These are phyloP conservation scores for Lepus americanus DNA, from an alignment of 2,113 vertebrate species.

Conservation along the genomic window DNA sequence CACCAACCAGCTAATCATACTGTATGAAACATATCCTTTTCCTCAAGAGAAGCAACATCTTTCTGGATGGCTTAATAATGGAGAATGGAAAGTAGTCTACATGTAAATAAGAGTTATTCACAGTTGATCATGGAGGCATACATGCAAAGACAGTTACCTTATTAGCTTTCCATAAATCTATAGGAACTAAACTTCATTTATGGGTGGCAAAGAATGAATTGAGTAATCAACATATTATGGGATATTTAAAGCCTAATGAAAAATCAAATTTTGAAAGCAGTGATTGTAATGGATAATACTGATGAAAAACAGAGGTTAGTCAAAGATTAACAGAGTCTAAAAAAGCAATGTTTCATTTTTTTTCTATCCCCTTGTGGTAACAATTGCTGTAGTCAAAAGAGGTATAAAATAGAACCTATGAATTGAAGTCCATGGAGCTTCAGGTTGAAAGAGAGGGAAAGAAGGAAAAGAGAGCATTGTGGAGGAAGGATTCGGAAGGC, in stretches of 20 bases:
- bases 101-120: neutral
- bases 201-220: neutral
- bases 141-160: neutral
- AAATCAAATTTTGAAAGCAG: slow-evolving; percentile 15
- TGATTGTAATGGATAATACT: neutral
- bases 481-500: neutral
- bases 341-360: slow-evolving; percentile 36
- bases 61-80: slow-evolving; percentile 29
- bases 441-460: neutral
- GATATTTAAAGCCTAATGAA: slow-evolving; percentile 63
- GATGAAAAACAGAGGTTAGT: neutral
- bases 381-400: neutral
- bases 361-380: neutral
- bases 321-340: neutral
- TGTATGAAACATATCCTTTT: neutral
- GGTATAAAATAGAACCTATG: neutral
- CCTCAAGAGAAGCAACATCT: neutral
- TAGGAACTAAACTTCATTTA: neutral
- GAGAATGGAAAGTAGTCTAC: neutral
- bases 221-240: slow-evolving; percentile 15
- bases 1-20: neutral
- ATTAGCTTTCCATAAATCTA: neutral
- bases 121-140: neutral
- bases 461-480: neutral
- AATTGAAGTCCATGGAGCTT: neutral